phyloP scores from a whole-genome alignment of 2,113 vertebrate species.

The Callochromis pleurospilus region DNA sequence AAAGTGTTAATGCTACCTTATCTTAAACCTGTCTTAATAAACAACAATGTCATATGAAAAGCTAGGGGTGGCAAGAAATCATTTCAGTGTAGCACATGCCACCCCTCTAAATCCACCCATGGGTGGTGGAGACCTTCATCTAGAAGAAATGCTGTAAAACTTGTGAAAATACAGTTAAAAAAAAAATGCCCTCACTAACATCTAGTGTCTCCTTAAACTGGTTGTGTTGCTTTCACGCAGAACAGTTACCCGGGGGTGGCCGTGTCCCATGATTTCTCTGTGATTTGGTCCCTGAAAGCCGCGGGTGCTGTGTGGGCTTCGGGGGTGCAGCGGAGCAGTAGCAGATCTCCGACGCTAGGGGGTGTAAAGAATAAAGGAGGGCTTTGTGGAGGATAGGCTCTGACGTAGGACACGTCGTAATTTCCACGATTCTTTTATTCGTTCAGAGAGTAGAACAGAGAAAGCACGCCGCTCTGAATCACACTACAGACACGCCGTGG shows the following conservation, averaged over 20 bases:
- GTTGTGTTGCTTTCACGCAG: background rate
- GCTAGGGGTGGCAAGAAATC: background rate
- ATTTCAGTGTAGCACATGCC: background rate
- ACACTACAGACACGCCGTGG: background rate
- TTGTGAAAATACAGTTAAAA: background rate
- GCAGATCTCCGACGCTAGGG: background rate
- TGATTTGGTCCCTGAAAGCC: background rate
- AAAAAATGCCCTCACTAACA: background rate
- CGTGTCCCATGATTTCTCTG: background rate
- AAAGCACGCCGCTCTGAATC: constrained; percentile 6
- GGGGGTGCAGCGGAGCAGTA: rapidly evolving
- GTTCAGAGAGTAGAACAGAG: background rate
- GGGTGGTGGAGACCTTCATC: background rate
- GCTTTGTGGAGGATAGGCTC: background rate
- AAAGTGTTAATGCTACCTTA: background rate
- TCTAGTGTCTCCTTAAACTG: background rate
- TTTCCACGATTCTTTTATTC: background rate
- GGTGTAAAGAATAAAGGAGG: background rate
- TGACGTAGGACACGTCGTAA: background rate
- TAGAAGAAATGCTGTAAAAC: background rate
- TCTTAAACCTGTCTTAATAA: background rate
- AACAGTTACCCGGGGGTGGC: background rate
- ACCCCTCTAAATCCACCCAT: background rate
- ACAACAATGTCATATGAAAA: background rate
- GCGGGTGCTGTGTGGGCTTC: background rate